phyloP scores from a whole-genome alignment of 2,113 vertebrate genomes.

The Prionailurus bengalensis region DNA sequence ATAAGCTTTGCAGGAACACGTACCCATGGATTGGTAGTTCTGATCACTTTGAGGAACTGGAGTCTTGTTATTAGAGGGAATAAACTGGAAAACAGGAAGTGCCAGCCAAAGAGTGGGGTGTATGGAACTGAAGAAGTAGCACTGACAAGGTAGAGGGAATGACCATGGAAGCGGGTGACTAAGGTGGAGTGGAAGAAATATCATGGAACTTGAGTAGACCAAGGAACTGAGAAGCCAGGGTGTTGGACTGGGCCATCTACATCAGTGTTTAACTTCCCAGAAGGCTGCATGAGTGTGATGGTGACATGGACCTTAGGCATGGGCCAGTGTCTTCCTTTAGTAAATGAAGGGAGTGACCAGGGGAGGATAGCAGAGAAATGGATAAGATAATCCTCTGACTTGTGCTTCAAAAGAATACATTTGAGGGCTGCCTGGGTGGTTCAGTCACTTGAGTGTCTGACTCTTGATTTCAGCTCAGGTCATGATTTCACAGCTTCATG shows the following conservation, averaged over 20 bases:
- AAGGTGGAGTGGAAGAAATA: not conserved
- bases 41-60: not conserved
- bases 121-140: not conserved
- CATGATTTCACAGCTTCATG: too few species aligned
- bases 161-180: not conserved
- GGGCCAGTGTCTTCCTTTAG: not conserved
- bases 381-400: not conserved
- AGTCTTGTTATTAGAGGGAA: slow-evolving; percentile 19
- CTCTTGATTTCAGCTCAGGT: too few species aligned
- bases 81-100: not conserved
- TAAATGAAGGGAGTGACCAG: not conserved
- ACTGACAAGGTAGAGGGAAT: not conserved
- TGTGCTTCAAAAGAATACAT: not conserved
- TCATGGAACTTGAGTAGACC: not conserved
- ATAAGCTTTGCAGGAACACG: not conserved
- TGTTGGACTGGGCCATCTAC: not conserved
- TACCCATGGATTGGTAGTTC: not conserved
- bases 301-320: not conserved
- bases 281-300: not conserved
- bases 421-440: too few species aligned
- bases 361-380: not conserved
- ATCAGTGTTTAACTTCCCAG: not conserved
- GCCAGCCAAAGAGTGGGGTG: not conserved
- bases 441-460: too few species aligned
- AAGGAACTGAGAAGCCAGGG: not conserved